phyloP scores from a whole-genome alignment of 1,140 invertebrate genomes.

The Hycleus cichorii region DNA sequence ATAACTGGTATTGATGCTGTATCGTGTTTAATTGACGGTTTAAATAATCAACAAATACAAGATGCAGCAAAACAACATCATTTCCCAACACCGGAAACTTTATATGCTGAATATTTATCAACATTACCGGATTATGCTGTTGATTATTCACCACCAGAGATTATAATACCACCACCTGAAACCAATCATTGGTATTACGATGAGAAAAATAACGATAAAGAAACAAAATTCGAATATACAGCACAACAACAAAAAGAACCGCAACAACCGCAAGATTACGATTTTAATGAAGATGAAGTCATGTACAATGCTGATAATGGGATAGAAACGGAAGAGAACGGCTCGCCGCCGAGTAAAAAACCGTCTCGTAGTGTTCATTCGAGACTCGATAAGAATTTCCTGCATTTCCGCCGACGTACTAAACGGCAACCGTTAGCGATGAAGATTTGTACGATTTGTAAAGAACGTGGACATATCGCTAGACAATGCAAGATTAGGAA shows the following conservation, averaged over 20 bases:
- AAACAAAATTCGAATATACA: not conserved
- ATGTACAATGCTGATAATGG: not conserved
- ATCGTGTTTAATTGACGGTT: conserved; percentile 28
- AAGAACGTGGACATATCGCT: conserved; percentile 20
- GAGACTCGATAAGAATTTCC: conserved; percentile 4
- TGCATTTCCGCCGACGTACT: not conserved
- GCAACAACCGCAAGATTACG: not conserved
- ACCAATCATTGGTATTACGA: not conserved
- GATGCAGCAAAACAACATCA: conserved; percentile 19
- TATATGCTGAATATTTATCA: conserved; percentile 23
- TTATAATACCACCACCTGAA: not conserved
- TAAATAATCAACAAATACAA: conserved; percentile 26
- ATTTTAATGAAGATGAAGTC: not conserved
- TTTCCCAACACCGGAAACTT: conserved; percentile 24
- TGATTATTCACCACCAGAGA: conserved; percentile 1
- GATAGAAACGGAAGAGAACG: not conserved
- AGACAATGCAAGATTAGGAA: conserved; percentile 18
- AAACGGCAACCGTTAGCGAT: not conserved
- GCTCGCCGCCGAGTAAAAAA: not conserved
- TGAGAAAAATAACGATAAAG: not conserved
- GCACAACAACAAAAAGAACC: conserved; percentile 1
- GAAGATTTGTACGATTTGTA: conserved; percentile 21
- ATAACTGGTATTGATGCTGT: conserved; percentile 28
- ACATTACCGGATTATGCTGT: conserved; percentile 20
- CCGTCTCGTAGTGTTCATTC: not conserved